Base-by-base conservation (phyloP, 2,113 vertebrate genomes). In the Paramormyrops kingsleyae region DNA sequence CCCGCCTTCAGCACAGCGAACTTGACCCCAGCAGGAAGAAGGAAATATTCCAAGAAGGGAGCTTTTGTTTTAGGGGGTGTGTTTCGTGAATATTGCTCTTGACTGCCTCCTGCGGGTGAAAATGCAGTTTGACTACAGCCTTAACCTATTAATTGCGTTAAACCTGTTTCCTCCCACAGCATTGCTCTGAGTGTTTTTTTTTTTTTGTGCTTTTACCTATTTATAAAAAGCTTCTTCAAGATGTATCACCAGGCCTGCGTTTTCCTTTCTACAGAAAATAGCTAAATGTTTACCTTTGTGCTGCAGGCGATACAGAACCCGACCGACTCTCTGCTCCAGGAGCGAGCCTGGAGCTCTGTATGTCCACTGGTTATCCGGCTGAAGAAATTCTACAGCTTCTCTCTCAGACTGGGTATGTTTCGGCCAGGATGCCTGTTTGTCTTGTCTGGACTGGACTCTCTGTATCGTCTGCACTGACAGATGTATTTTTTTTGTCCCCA, bases 381-480 rank as follows among this genome's bases (percentile, higher is more conserved):
- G 90, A 99, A 99, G 93, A 96, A 96, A 87, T 99, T 99, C 93
- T 99, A 99, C 91, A 96, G 97, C 85, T 99, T 99, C 96, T 99
- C 99, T 42, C 94, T 98, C 42, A 96, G 97, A 93, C 95, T 99
- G 92, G 99, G 99, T 99, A 90, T 91, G 94, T 49, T 19, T 50
- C 10, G 8, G 19, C 9, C 62, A 13, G 62, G n/a, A 27, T 70
- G n/a, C 62, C 62, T n/a, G 24, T 8, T 21, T n/a, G 21, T 56
- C 17, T 56, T 1, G 4, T 21, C 53, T 56, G 53, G 50, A 1
- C 50, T 17, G 44, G 44, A 46, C 53, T 5, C 6, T 8, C 21
- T 59, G 56, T 21, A 6, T 21, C 1, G 4, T 21, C 17, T 56
- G 53, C 1, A 21, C 6, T 59, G 53, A 59, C 19, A 0, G 53